Evolutionary conservation across 2,113 vertebrate species (phyloP).

Genomic region (Urocitellus parryii): DNA sequence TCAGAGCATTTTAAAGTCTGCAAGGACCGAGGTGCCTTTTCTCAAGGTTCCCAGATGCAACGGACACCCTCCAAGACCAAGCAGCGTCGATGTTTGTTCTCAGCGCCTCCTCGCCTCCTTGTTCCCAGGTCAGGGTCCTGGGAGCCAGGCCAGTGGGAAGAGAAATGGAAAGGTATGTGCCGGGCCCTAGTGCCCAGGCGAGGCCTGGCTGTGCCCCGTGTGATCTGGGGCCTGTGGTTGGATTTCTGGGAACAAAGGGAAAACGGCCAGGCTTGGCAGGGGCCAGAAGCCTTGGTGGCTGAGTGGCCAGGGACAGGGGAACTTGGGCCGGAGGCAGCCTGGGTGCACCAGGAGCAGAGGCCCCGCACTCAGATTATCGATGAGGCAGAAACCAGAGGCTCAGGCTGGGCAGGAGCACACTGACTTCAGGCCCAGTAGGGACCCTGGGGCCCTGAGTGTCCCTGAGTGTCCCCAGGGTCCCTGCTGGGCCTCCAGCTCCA

Average conservation of each 20-base stretch:
- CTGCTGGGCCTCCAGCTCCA: neutral
- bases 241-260: constrained; percentile 62
- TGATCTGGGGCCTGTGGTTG: constrained; percentile 34
- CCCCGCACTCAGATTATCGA: neutral
- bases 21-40: neutral
- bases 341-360: too few species aligned
- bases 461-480: too few species aligned
- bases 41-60: constrained; percentile 34
- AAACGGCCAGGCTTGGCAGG: constrained; percentile 44
- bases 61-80: neutral
- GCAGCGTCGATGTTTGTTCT: neutral
- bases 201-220: constrained; percentile 41
- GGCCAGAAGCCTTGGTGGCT: neutral
- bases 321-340: neutral
- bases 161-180: constrained; percentile 15
- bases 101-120: constrained; percentile 12
- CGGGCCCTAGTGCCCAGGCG: neutral
- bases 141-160: neutral
- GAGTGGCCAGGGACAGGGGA: neutral
- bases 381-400: neutral
- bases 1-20: neutral
- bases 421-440: fast-evolving
- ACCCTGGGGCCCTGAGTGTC: neutral
- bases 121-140: constrained; percentile 23
- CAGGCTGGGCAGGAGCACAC: too few species aligned